Evolutionary conservation across 2,888 invertebrate genomes (phyloP), one percentile per base, ranked within the genome.

Genomic region (Brachypterus glaber): DNA sequence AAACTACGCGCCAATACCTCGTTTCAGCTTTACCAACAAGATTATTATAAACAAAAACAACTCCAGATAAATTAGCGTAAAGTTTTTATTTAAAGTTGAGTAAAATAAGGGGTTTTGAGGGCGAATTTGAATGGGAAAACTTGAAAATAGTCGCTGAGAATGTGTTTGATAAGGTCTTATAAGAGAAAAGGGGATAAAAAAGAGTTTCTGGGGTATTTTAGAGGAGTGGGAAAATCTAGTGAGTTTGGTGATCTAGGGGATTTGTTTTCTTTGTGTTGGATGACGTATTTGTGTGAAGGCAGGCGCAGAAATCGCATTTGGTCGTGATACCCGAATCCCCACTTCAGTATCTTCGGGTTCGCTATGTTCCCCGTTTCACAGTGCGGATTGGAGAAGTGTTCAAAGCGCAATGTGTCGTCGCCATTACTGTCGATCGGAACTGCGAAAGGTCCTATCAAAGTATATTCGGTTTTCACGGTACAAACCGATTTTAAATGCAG

Each of bases 401-500:
- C 62, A 60, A 63, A 64, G 63, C 65, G 66, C 65, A 66, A 66
- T 66, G 66, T 64, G 60, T 60, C 60, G 62, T 62, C 66, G 66
- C 66, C 66, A 66, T 66, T 66, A 62, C 63, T 62, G 61, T 62
- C 58, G 65, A 57, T 56, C 58, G 57, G 63, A 65, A 59, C 64
- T 62, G 55, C 63, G 64, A 55, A 62, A 58, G 57, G 61, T 64
- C 57, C 64, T 60, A 49, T 58, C 63, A 52, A 63, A 62, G 53
- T 62, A 62, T 58, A 62, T 63, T 57, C 63, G 64, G 60, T 65
- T 64, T 64, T 60, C 61, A 58, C 63, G 63, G 50, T 63, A 63
- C 63, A 64, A 62, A 63, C 60, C 60, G 60, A 62, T 57, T 74
- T 76, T 80, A 80, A 80, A 81, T 81, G 81, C 81, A 78, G 79